These are phyloP conservation scores for Disparrhopalites patrizii DNA, from an alignment of 2,888 invertebrate genomes.

Conservation along the genomic window DNA sequence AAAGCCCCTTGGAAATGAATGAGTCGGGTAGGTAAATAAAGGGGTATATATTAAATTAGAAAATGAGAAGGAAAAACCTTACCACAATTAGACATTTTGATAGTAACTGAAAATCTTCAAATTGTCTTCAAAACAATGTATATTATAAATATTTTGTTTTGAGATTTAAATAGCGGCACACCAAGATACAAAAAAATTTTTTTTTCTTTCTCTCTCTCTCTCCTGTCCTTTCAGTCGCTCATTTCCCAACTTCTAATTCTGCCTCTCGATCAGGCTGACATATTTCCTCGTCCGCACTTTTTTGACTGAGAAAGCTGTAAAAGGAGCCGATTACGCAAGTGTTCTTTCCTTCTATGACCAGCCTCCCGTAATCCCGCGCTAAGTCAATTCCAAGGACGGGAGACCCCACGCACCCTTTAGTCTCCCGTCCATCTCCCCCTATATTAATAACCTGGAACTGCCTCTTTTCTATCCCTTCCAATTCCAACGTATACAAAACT, in stretches of 20 bases:
- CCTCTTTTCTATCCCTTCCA: no score
- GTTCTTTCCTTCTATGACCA: constrained; percentile 6
- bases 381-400: constrained; percentile 20
- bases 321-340: constrained; percentile 18
- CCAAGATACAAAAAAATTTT: constrained; percentile 5
- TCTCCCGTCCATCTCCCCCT: background rate
- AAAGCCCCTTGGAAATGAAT: no score
- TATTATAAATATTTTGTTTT: no score
- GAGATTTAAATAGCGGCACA: background rate
- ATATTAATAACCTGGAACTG: no score
- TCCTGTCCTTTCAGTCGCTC: no score
- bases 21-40: no score
- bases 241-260: constrained; percentile 13
- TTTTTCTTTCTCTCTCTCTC: no score
- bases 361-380: constrained; percentile 15
- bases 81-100: constrained; percentile 41
- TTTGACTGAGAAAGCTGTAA: constrained; percentile 17
- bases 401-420: background rate
- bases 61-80: constrained; percentile 23
- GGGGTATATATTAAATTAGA: background rate
- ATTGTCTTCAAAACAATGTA: no score
- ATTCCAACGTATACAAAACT: no score
- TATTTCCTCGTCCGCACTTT: constrained; percentile 28
- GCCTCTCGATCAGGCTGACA: constrained; percentile 29
- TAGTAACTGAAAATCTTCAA: constrained; percentile 5